Evolutionary conservation across 1,140 invertebrate genomes (phyloP), one percentile per base, ranked within the genome.

Genomic region (Phocides pigmalion): DNA sequence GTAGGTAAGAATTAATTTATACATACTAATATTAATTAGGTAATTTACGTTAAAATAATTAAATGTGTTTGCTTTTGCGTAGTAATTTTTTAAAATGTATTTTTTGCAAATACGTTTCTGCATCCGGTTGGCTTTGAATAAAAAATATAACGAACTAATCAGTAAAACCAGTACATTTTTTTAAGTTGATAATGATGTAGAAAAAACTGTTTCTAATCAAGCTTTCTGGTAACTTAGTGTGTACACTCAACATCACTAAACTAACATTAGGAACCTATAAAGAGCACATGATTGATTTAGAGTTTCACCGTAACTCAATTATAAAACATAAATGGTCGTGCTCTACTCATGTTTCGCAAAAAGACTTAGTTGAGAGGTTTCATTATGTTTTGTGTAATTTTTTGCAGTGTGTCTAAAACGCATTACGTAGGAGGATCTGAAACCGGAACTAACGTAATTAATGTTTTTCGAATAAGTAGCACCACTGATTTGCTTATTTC

Each of bases 381-480:
- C 79, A 84, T 87, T 82, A 80, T 50, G 62, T 72, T 72, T 81
- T 51, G 49, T 17, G 49, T 51, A 51, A 32, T 28, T 84, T 82
- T 74, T 75, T 71, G 68, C 53, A 53, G 32, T 35, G 44, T 62
- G 62, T 71, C 70, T 70, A 71, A 74, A 82, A 80, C 71, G 72
- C 68, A 84, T 80, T 82, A 87, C 66, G 44, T 62, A 86, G 65
- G 78, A 87, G 82, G 84, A 89, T 87, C 70, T 82, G 66, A 71
- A 90, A 86, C 84, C 84, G 84, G 87, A 88, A 87, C 87, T 84
- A 76, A 69, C 20, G 46, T 81, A 79, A 82, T 87, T 85, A 75
- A 71, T 70, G 82, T 82, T 84, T 72, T 69, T 64, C 20, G 39
- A 65, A 53, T n/a, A n/a, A n/a, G n/a, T 14, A 9, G 32, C 35